Base-by-base conservation (phyloP, 2,797 vertebrate species). In the Hippoglossus hippoglossus region DNA sequence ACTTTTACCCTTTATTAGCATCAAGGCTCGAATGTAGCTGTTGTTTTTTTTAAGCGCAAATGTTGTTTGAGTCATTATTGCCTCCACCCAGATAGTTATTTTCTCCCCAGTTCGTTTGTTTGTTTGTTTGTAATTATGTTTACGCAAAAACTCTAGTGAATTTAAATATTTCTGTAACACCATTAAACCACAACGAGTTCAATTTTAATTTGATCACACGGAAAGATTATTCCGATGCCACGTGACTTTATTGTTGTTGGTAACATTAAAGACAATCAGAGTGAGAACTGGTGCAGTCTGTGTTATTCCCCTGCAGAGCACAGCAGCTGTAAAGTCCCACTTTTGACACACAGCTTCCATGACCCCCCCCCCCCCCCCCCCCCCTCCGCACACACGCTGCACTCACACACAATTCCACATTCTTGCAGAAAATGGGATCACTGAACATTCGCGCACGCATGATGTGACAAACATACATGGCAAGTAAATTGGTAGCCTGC, bases 401-500 rank as follows among this genome's bases (percentile, higher is more conserved):
- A n/a, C 67, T 21, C 53, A 1, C 44, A 44, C 54, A 24, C 5
- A 28, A 75, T 82, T 69, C 73, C 28, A 85, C 78, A 63, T 81
- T 73, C 67, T 73, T 44, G 72, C 67, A 73, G 73, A 66, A 82
- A 88, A 85, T 54, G 26, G 73, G 81, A 88, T 91, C 85, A 89
- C 69, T 90, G 87, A 91, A 86, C 89, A 87, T 79, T 69, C 26
- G 26, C 44, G 50, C 81, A 88, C 73, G 85, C 89, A 73, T 90
- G 87, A 86, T 46, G 75, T 83, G 78, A 87, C 84, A 81, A 84
- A 85, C 79, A 84, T 75, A 86, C 83, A 81, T 74, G 85, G 84
- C 86, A 85, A 88, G 87, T 83, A 83, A 91, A 89, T 87, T 91
- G 89, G 82, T 84, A 61, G 82, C 70, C 87, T 88, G 91, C 87